A percentile compares a stretch with the other conserved stretches of the same genome.
These are phyloP conservation scores for Nymphalis urticae DNA, from an alignment of 2,888 invertebrate genomes.

Conservation along the genomic window DNA sequence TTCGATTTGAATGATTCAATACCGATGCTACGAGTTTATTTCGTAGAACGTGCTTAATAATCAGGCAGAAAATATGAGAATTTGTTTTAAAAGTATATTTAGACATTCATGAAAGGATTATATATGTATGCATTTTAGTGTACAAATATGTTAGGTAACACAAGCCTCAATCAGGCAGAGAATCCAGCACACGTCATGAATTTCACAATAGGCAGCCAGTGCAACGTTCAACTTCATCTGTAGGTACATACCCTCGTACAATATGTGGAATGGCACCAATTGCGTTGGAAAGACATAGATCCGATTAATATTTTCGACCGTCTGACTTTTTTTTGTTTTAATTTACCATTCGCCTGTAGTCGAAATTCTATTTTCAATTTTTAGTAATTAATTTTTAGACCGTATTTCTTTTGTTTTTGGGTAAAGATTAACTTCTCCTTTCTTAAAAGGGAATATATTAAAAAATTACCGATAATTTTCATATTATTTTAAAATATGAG, in stretches of 20 bases:
- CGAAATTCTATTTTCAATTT: too few species aligned
- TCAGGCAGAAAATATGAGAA: background rate
- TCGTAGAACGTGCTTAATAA: background rate
- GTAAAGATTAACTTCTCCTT: too few species aligned
- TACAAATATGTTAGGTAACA: constrained; percentile 48
- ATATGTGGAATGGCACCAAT: constrained; percentile 14
- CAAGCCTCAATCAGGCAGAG: constrained; percentile 68
- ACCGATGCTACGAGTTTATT: background rate
- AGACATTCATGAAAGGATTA: too few species aligned
- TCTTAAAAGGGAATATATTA: too few species aligned
- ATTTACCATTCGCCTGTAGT: too few species aligned
- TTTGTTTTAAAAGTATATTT: background rate
- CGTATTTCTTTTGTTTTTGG: too few species aligned
- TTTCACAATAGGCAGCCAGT: constrained; percentile 57
- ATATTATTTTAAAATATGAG: too few species aligned
- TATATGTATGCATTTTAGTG: constrained; percentile 20
- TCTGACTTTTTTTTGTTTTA: too few species aligned
- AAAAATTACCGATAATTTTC: too few species aligned
- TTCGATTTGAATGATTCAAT: constrained; percentile 24
- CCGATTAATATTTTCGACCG: too few species aligned
- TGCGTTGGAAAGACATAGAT: background rate
- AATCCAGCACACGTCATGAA: constrained; percentile 67
- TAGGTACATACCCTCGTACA: constrained; percentile 9
- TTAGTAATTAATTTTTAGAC: too few species aligned
- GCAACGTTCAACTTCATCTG: constrained; percentile 21